Conservation (phyloP, 2,888 invertebrate genomes). For the Polydrusus tereticollis region DNA sequence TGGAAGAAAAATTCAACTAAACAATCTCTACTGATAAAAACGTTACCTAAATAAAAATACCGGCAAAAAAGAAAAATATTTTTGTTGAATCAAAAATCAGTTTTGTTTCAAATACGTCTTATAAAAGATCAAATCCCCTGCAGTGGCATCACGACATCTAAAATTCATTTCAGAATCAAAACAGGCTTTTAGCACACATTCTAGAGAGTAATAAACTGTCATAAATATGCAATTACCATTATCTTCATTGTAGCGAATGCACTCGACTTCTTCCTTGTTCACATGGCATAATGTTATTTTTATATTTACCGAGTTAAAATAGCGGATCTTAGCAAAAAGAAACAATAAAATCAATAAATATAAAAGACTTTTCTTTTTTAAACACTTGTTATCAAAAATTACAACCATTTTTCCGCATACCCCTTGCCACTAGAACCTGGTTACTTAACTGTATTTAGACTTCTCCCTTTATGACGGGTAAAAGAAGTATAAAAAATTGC, state of each 20-base stretch:
- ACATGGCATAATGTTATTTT: constrained; percentile 31
- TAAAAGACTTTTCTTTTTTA: too few species aligned
- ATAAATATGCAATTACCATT: constrained; percentile 37
- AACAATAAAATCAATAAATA: not conserved
- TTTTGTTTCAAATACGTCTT: constrained; percentile 1
- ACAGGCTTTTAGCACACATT: constrained; percentile 27
- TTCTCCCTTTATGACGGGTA: too few species aligned
- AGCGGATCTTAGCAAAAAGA: too few species aligned
- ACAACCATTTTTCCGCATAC: too few species aligned
- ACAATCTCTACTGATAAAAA: not conserved
- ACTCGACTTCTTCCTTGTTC: constrained; percentile 14
- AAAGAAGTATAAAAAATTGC: too few species aligned
- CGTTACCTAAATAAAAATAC: not conserved
- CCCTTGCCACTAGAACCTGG: too few species aligned
- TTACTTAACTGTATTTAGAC: too few species aligned
- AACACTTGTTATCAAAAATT: too few species aligned
- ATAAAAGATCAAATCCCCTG: constrained; percentile 15
- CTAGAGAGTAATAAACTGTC: constrained; percentile 29
- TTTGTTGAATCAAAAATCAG: not conserved
- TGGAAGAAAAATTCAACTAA: too few species aligned
- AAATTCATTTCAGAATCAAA: constrained; percentile 37
- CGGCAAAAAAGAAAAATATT: not conserved
- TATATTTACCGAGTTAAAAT: constrained; percentile 22
- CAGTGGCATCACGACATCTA: constrained; percentile 17
- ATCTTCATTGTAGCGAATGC: constrained; percentile 30